Conservation (phyloP, 2,888 invertebrate genomes). For the Julus scanicus region DNA sequence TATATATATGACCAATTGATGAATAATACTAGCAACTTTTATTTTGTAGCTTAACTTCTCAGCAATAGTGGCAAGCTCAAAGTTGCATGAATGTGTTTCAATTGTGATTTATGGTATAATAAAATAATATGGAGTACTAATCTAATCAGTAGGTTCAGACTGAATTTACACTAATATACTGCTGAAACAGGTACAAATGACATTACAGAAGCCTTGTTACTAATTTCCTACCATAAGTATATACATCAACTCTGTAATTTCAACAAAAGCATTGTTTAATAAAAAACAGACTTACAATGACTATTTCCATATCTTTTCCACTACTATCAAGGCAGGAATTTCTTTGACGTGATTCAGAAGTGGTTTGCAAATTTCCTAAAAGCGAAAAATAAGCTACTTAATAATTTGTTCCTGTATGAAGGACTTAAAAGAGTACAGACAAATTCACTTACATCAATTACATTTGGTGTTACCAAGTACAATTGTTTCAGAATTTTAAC, state of each 20-base stretch:
- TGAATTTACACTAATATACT: not conserved
- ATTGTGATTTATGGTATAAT: slow-evolving; percentile 3
- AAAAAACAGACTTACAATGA: slow-evolving; percentile 12
- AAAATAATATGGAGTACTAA: not conserved
- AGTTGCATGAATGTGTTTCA: not conserved
- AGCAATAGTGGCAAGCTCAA: not conserved
- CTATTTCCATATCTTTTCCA: slow-evolving; percentile 34
- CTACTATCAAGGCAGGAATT: slow-evolving; percentile 48
- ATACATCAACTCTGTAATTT: not conserved
- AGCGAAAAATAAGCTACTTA: not conserved
- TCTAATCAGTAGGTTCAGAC: not conserved
- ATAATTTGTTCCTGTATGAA: not conserved
- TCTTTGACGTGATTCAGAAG: slow-evolving; percentile 47
- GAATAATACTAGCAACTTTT: not conserved
- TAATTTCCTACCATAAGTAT: not conserved
- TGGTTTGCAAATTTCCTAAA: slow-evolving; percentile 48
- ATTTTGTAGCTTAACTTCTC: not conserved
- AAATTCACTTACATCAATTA: slow-evolving; percentile 51
- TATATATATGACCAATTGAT: not conserved
- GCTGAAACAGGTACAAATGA: slow-evolving; percentile 12
- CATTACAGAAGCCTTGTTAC: slow-evolving; percentile 9
- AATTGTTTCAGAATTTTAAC: slow-evolving; percentile 23
- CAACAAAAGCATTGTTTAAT: not conserved
- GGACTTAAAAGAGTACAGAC: not conserved
- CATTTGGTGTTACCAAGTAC: not conserved